These are phyloP conservation scores for Syngnathoides biaculeatus DNA, from an alignment of 2,113 vertebrate species.

Conservation along the genomic window DNA sequence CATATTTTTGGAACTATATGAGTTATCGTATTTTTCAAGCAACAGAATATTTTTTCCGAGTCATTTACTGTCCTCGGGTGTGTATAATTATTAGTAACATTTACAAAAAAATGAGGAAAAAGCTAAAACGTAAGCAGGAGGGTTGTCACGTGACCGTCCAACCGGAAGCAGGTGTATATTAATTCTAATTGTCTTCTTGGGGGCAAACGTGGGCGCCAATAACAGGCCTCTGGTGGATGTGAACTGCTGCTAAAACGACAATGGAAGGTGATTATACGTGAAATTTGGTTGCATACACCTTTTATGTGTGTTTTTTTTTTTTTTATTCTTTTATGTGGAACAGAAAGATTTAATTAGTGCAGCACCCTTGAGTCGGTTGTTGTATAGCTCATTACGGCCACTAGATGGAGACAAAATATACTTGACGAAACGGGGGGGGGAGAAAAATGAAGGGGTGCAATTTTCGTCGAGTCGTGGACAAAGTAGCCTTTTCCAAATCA, in stretches of 20 bases:
- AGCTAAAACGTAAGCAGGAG: neutral
- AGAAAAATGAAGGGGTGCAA: neutral
- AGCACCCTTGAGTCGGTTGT: neutral
- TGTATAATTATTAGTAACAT: neutral
- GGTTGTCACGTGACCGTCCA: neutral
- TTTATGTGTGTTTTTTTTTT: too few relatives aligned
- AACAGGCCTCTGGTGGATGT: neutral
- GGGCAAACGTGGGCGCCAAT: neutral
- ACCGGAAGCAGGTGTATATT: neutral
- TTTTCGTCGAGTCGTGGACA: neutral
- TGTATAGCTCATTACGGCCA: neutral
- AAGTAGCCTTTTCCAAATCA: neutral
- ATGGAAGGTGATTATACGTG: neutral
- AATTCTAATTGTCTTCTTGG: neutral
- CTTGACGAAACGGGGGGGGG: neutral
- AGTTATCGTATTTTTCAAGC: too few relatives aligned
- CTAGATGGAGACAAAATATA: constrained; percentile 20
- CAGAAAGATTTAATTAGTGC: too few relatives aligned
- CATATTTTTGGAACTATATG: too few relatives aligned
- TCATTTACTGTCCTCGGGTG: neutral
- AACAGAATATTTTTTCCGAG: neutral
- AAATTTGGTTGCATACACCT: neutral
- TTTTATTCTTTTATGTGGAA: too few relatives aligned
- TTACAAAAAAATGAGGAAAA: too few relatives aligned
- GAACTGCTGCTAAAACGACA: neutral